A percentile compares a stretch with the other conserved stretches of the same genome.
These are phyloP conservation scores for Molorchus minor DNA, from an alignment of 2,888 invertebrate genomes.

Conservation along the genomic window DNA sequence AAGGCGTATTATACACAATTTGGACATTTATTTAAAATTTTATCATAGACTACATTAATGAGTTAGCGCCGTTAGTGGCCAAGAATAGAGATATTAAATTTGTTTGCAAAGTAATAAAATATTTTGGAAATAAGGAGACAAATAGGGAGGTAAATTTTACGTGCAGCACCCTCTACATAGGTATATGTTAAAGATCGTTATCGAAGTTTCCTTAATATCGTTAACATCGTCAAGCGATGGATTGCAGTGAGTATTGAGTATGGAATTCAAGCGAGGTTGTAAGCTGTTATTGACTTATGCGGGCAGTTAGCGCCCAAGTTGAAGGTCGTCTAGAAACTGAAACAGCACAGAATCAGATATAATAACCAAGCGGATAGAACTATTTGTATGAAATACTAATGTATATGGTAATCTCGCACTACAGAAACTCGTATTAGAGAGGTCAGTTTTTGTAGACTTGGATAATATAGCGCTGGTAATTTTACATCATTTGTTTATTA, in stretches of 20 bases:
- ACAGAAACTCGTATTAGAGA: constrained; percentile 36
- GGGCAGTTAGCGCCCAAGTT: constrained; percentile 31
- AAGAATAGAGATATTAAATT: no score
- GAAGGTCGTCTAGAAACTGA: constrained; percentile 37
- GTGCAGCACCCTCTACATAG: no score
- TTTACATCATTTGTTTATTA: no score
- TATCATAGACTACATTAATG: no score
- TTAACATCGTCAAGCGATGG: constrained; percentile 25
- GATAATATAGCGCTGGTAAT: no score
- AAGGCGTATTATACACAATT: no score
- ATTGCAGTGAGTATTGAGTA: constrained; percentile 26
- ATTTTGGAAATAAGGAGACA: no score
- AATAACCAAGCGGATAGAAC: constrained; percentile 27
- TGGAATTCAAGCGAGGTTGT: constrained; percentile 23
- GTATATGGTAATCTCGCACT: constrained; percentile 37
- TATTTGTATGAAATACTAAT: constrained; percentile 17
- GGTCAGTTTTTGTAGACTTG: constrained; percentile 37
- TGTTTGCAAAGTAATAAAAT: no score
- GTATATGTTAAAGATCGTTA: no score
- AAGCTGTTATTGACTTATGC: constrained; percentile 28
- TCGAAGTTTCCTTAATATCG: constrained; percentile 22
- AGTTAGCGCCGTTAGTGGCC: no score
- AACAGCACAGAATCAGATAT: constrained; percentile 26
- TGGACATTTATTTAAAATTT: no score
- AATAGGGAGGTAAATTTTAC: no score